A percentile compares a stretch with the other conserved stretches of the same genome.
Conservation (phyloP, 2,113 vertebrate species). For the Pangasianodon gigas region DNA sequence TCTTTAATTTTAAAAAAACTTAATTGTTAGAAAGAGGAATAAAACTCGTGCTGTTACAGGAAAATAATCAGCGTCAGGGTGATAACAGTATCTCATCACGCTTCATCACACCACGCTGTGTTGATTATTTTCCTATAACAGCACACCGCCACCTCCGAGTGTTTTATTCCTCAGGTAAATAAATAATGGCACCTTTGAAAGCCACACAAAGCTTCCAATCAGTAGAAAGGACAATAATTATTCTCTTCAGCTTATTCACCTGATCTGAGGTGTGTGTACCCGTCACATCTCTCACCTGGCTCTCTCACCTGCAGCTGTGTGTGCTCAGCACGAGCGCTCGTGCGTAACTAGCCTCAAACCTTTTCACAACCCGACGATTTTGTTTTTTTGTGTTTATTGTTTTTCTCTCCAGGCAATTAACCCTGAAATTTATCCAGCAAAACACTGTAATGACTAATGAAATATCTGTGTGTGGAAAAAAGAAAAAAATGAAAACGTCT, state of each 20-base stretch:
- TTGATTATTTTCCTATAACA: no score
- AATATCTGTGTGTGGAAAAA: not conserved
- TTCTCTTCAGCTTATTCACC: not conserved
- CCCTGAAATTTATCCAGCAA: not conserved
- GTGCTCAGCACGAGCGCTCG: not conserved
- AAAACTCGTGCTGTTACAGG: not conserved
- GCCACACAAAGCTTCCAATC: not conserved
- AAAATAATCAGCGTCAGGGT: not conserved
- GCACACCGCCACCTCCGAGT: no score
- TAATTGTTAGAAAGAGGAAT: not conserved
- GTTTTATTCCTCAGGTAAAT: not conserved
- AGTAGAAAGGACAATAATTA: not conserved
- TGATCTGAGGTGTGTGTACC: not conserved
- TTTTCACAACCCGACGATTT: not conserved
- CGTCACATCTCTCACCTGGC: not conserved
- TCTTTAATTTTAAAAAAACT: no score
- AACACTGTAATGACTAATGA: not conserved
- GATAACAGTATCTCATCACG: not conserved
- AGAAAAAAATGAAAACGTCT: not conserved
- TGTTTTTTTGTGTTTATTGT: not conserved
- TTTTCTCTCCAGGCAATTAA: not conserved
- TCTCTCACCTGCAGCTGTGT: conserved; percentile 4
- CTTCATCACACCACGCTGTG: no score
- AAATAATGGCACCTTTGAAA: conserved; percentile 8
- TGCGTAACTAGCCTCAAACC: not conserved